Percentiles rank a stretch among this genome's conserved stretches.
phyloP scores from a whole-genome alignment of 2,113 vertebrate species.

The Macquaria australasica region DNA sequence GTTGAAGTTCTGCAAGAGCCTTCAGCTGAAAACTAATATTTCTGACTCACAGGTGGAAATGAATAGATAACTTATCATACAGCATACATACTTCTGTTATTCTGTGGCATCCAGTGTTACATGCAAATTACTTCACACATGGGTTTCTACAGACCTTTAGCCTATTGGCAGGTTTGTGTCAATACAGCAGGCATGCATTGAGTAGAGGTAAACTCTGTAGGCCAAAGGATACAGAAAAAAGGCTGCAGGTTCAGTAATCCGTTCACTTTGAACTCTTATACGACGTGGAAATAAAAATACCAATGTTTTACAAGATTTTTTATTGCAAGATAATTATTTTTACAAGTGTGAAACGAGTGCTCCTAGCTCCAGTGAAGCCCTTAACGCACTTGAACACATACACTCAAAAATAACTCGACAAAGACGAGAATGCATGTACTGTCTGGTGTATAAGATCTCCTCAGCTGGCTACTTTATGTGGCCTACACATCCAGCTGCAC shows the following conservation, averaged over 20 bases:
- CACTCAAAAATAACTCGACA: not conserved
- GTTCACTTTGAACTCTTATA: constrained; percentile 11
- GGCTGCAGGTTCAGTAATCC: not conserved
- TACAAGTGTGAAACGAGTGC: not conserved
- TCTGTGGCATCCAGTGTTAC: not conserved
- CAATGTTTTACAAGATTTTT: not conserved
- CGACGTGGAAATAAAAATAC: not conserved
- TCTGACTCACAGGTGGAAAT: not conserved
- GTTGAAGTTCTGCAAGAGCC: not conserved
- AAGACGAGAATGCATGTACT: not conserved
- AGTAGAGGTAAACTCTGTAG: not conserved
- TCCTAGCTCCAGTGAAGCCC: not conserved
- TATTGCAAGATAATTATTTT: not conserved
- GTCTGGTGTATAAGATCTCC: not conserved
- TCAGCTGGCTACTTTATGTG: not conserved
- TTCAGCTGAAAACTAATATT: not conserved
- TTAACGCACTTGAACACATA: not conserved
- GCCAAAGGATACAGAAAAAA: not conserved
- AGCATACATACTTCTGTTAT: not conserved
- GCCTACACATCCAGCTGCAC: constrained; percentile 68
- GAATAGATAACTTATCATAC: not conserved
- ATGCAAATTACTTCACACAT: constrained; percentile 28
- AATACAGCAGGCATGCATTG: constrained; percentile 4
- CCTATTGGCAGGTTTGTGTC: constrained; percentile 2
- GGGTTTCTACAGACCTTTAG: constrained; percentile 25